Evolutionary conservation across 2,113 vertebrate genomes (phyloP).

Genomic region (Crotalus viridis): DNA sequence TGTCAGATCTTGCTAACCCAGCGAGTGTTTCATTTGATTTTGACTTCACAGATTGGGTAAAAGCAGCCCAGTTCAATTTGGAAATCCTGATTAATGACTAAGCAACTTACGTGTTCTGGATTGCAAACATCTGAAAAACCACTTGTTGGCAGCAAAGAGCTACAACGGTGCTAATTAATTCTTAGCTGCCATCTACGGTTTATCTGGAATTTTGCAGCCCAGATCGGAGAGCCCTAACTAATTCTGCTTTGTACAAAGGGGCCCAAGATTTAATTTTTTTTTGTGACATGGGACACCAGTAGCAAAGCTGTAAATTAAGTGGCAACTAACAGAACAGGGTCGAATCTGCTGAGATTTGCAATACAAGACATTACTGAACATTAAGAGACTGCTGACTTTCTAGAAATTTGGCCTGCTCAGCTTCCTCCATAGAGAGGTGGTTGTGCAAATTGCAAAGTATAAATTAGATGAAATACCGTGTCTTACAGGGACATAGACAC

Average conservation of each 20-base stretch:
- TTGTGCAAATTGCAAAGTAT: background rate
- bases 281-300: background rate
- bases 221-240: background rate
- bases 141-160: background rate
- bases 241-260: background rate
- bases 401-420: conserved; percentile 3
- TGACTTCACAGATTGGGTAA: background rate
- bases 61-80: background rate
- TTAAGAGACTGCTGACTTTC: background rate
- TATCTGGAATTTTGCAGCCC: background rate
- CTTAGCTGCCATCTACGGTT: background rate
- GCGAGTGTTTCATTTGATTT: background rate
- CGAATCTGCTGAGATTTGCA: background rate
- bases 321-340: background rate
- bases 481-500: background rate
- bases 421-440: conserved; percentile 13
- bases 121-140: background rate
- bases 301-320: background rate
- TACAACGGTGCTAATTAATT: background rate
- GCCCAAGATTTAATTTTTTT: background rate
- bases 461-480: background rate
- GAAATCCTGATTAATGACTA: background rate
- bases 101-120: background rate
- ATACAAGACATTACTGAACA: conserved; percentile 2
- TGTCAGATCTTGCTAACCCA: background rate